phyloP scores from a whole-genome alignment of 2,797 vertebrate species.

The Pseudopleuronectes americanus region DNA sequence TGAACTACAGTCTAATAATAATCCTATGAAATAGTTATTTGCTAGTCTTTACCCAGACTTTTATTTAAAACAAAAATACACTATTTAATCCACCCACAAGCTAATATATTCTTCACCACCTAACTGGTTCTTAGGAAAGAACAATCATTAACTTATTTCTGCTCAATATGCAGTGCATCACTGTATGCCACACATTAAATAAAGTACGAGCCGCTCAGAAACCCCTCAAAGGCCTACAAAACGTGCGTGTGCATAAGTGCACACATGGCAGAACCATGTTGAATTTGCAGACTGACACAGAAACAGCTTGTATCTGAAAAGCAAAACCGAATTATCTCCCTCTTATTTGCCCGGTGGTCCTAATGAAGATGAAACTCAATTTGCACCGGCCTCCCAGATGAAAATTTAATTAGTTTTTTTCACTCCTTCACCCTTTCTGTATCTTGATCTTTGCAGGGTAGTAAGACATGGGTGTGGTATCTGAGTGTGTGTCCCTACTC shows the following conservation, averaged over 20 bases:
- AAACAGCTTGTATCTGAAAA: constrained; percentile 33
- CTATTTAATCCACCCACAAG: not conserved
- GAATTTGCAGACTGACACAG: constrained; percentile 17
- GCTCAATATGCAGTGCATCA: not conserved
- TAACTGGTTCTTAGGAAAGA: not conserved
- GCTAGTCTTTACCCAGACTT: not conserved
- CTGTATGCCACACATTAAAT: not conserved
- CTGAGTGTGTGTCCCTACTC: constrained; percentile 15
- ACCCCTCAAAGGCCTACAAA: not conserved
- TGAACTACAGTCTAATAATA: not conserved
- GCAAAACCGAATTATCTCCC: constrained; percentile 28
- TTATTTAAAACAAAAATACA: not conserved
- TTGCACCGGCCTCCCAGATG: constrained; percentile 23
- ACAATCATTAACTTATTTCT: too few species aligned
- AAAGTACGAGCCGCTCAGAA: not conserved
- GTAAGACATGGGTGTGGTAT: constrained; percentile 13
- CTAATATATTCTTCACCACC: not conserved
- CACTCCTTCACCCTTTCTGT: constrained; percentile 9
- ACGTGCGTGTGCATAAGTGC: not conserved
- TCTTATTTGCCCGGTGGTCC: constrained; percentile 26
- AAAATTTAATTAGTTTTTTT: constrained; percentile 46
- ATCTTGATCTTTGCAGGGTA: constrained; percentile 20
- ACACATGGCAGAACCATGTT: constrained; percentile 4
- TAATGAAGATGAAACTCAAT: constrained; percentile 51
- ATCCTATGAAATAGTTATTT: not conserved